Percentiles rank a stretch among this genome's conserved stretches.
phyloP scores from a whole-genome alignment of 2,113 vertebrate genomes.

The Grammatotria lemairii region DNA sequence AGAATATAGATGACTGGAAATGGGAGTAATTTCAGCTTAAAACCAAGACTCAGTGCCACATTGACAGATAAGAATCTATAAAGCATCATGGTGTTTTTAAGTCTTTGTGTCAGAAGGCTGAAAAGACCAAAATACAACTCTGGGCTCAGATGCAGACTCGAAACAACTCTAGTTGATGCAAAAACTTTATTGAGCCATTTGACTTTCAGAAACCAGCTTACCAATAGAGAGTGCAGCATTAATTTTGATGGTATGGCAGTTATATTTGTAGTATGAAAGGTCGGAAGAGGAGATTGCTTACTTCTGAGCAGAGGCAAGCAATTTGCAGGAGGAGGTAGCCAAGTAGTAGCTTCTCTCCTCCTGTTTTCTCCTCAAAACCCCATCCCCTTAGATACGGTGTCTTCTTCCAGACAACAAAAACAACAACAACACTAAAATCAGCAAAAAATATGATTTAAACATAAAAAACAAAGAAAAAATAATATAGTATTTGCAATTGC shows the following conservation, averaged over 20 bases:
- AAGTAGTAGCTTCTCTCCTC: neutral
- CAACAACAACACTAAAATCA: neutral
- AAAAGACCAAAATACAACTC: neutral
- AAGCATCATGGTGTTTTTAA: neutral
- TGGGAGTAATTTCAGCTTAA: neutral
- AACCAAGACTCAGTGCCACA: neutral
- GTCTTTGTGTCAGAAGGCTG: neutral
- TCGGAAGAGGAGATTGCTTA: neutral
- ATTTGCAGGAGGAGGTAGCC: neutral
- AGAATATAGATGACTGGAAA: neutral
- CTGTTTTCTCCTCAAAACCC: neutral
- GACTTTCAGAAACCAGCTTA: neutral
- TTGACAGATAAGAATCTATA: neutral
- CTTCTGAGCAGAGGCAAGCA: neutral
- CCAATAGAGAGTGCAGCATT: neutral
- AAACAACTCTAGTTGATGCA: neutral
- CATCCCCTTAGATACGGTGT: neutral
- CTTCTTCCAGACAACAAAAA: neutral
- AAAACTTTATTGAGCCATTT: neutral
- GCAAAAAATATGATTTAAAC: neutral
- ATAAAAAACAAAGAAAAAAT: neutral
- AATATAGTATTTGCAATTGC: neutral
- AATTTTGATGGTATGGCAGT: neutral
- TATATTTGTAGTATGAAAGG: neutral
- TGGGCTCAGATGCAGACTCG: neutral